Evolutionary conservation across 2,888 invertebrate genomes (phyloP), one percentile per base, ranked within the genome.

Genomic region (Troglohyphantes excavatus): DNA sequence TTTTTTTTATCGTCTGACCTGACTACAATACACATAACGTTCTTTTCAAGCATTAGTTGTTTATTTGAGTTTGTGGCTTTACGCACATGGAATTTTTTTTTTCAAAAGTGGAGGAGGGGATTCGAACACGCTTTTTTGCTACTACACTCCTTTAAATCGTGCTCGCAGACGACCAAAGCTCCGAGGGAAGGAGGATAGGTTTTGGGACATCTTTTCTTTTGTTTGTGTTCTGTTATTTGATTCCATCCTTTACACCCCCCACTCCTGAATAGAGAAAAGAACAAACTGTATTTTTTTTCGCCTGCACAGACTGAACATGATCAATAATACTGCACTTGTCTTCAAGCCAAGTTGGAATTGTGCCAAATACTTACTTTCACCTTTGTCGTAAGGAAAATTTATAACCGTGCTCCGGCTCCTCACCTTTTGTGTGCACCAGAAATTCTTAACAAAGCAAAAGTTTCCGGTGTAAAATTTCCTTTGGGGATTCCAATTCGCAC

Each of bases 321-420:
- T 81, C 79, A 81, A 81, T 68, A 81, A 79, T 29, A 29, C 79
- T 53, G 27, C 53, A 68, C 68, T 81, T 68, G 79, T 81, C 79
- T 81, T 68, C 68, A 81, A 68, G 68, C 53, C 79, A 81, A 81
- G 46, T 81, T 81, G 79, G 79, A 81, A 53, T 53, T 27, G 27
- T 68, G 79, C 79, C 79, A 81, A 27, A 81, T 68, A 81, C 79
- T 68, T 68, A 53, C 79, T 81, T 68, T 81, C 68, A 81, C 79
- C 79, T 81, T 81, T 81, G 79, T 81, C 68, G 68, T 43, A 43
- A 46, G 67, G 29, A 26, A 68, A 81, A 81, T 81, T 81, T 81
- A 81, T 79, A 81, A 68, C 67, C 68, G 5, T 53, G 33, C 19
- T 46, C 26, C 11, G 13, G 23, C n/a, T 39, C 46, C 59, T 68